A percentile compares a stretch with the other conserved stretches of the same genome.
These are phyloP conservation scores for Drosophila paramelanica DNA, from an alignment of 2,888 invertebrate genomes.

Conservation along the genomic window DNA sequence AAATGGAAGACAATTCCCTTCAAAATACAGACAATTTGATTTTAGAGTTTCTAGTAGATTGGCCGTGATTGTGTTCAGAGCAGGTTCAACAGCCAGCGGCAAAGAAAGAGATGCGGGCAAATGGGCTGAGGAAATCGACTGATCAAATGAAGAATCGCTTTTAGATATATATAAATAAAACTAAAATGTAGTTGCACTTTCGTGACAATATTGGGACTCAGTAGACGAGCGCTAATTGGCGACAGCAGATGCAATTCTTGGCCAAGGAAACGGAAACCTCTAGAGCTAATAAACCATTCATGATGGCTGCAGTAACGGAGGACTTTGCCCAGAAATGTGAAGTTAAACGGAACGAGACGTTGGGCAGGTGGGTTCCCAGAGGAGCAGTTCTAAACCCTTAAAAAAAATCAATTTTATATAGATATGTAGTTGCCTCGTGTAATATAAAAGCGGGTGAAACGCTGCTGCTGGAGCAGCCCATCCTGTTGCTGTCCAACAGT, in stretches of 20 bases:
- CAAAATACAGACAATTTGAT: neutral
- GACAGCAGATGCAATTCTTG: conserved; percentile 46
- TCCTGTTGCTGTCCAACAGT: conserved; percentile 86
- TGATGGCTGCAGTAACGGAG: conserved; percentile 66
- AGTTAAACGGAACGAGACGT: conserved; percentile 68
- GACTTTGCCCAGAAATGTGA: conserved; percentile 80
- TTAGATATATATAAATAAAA: conserved; percentile 70
- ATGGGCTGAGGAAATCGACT: conserved; percentile 32
- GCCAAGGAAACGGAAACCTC: conserved; percentile 28
- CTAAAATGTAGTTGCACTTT: conserved; percentile 16
- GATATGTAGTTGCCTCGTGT: conserved; percentile 85
- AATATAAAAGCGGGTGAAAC: conserved; percentile 87
- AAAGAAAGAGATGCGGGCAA: conserved; percentile 2
- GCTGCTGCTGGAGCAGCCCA: conserved; percentile 86
- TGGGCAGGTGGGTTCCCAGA: conserved; percentile 75
- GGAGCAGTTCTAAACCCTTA: neutral
- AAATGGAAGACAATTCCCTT: too few species aligned
- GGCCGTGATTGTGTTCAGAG: conserved; percentile 27
- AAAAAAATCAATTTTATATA: conserved; percentile 3
- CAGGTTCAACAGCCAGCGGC: conserved; percentile 48
- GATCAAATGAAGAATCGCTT: conserved; percentile 64
- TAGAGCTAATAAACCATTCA: conserved; percentile 3
- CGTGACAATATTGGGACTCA: conserved; percentile 31
- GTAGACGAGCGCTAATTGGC: conserved; percentile 49
- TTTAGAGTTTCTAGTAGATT: conserved; percentile 26